Evolutionary conservation across 2,888 invertebrate genomes (phyloP).

Genomic region (Cremastinae sp.): DNA sequence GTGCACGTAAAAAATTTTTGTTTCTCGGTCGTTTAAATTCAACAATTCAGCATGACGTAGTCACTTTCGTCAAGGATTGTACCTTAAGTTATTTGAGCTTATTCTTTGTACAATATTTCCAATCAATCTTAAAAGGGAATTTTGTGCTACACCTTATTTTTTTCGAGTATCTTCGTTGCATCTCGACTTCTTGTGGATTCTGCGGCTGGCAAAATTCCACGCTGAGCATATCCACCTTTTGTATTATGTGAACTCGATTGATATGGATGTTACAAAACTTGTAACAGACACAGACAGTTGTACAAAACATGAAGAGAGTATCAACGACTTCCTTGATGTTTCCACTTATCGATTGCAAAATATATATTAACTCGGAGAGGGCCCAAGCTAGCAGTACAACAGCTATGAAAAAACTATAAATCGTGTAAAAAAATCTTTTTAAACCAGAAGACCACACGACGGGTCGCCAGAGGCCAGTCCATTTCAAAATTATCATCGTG

Average conservation of each 20-base stretch:
- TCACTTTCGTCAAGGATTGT: no score
- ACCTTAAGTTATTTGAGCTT: no score
- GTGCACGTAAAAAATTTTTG: no score
- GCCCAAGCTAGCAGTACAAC: not conserved
- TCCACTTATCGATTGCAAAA: slow-evolving; percentile 2
- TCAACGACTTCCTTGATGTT: slow-evolving; percentile 6
- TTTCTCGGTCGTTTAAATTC: no score
- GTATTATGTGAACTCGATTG: slow-evolving; percentile 5
- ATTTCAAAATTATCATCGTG: slow-evolving; percentile 25
- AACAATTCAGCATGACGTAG: no score
- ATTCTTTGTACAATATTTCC: no score
- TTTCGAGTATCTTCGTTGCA: not conserved
- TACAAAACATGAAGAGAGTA: slow-evolving; percentile 19
- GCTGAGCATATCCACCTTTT: not conserved
- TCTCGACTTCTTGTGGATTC: slow-evolving; percentile 7
- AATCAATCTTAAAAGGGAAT: not conserved
- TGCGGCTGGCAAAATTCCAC: slow-evolving; percentile 10
- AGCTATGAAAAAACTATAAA: slow-evolving; percentile 20
- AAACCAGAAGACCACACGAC: slow-evolving; percentile 19
- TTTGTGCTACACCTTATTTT: slow-evolving; percentile 6
- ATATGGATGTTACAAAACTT: slow-evolving; percentile 9
- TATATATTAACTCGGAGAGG: slow-evolving; percentile 13
- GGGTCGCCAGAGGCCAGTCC: slow-evolving; percentile 35
- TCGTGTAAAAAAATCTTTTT: slow-evolving; percentile 24
- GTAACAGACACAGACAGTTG: slow-evolving; percentile 10